Evolutionary conservation across 1,140 invertebrate genomes (phyloP), one percentile per base, ranked within the genome.

Genomic region (Helicoverpa zea): DNA sequence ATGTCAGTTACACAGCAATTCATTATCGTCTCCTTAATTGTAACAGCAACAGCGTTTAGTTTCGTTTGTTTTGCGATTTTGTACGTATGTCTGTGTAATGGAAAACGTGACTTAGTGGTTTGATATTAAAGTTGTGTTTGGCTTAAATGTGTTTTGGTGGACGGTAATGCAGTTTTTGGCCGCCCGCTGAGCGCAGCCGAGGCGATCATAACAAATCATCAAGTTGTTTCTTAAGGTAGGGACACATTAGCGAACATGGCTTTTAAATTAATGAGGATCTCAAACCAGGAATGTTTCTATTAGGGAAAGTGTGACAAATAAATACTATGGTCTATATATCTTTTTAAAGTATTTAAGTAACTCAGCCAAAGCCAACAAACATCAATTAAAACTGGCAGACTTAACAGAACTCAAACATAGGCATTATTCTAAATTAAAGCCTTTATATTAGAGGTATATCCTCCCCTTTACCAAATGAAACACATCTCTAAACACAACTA

Each of bases 201-300:
- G 86, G 91, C 86, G 90, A 92, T 92, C 89, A 91, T 90, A 92
- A 94, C 90, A 92, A 92, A 93, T 93, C 91, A 93, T 89, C 84
- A 83, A 83, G 87, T 86, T 81, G 84, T 84, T 86, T 68, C 76
- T 74, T 82, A 84, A 81, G 84, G 83, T 74, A 81, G 73, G 81
- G 59, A 74, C 84, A 90, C 83, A 89, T 79, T 84, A 83, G 9
- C 2, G 64, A 43, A 49, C 47, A 3, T 59, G 54, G 16, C 13
- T 16, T 23, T 16, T 47, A 16, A 14, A 54, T n/a, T 29, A 49
- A 51, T 51, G 3, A 54, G n/a, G 14, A 54, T 72, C n/a, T 13
- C 2, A 35, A 30, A 14, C 4, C 9, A 43, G 5, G 5, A 9
- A 43, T 43, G 35, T 43, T 9, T 43, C 5, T 43, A 43, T 43